Percentiles rank a stretch among this genome's conserved stretches.
Conservation (phyloP, 2,113 vertebrate genomes). For the Erpornis zantholeuca region DNA sequence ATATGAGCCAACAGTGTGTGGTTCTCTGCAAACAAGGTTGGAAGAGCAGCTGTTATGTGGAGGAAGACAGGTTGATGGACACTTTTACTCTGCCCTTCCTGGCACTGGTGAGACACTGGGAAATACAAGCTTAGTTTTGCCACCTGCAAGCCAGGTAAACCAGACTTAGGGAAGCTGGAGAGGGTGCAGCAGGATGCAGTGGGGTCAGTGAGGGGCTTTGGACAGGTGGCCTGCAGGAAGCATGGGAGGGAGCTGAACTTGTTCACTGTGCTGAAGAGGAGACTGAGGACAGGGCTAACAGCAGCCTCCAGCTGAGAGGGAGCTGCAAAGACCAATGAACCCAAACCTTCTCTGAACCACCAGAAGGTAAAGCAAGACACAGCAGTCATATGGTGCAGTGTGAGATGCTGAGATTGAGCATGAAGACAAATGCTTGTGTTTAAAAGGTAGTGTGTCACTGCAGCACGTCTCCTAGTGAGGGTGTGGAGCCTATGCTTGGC, state of each 20-base stretch:
- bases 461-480: neutral
- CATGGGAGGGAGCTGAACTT: neutral
- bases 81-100: neutral
- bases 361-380: neutral
- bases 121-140: neutral
- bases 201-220: neutral
- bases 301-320: neutral
- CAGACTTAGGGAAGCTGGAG: neutral
- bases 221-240: neutral
- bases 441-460: fast-evolving
- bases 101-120: neutral
- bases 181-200: neutral
- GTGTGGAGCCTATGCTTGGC: neutral
- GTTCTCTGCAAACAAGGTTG: neutral
- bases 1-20: fast-evolving
- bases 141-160: neutral
- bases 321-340: neutral
- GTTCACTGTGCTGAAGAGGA: neutral
- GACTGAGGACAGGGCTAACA: neutral
- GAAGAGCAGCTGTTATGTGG: neutral
- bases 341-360: neutral
- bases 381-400: neutral
- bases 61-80: neutral
- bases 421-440: neutral
- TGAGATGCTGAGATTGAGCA: neutral